Evolutionary conservation across 1,140 invertebrate genomes (phyloP).

Genomic region (Anastatus disparis): DNA sequence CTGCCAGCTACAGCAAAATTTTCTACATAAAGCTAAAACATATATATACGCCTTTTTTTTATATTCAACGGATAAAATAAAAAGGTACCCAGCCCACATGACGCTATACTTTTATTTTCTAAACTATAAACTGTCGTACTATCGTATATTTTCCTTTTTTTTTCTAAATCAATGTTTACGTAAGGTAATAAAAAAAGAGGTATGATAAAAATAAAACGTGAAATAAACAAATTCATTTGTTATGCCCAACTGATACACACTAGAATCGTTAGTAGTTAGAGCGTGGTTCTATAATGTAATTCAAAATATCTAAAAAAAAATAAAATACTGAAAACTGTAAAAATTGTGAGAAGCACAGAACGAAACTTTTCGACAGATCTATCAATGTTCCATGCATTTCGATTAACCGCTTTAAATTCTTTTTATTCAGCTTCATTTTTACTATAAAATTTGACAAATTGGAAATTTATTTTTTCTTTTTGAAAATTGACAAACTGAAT

Average conservation of each 20-base stretch:
- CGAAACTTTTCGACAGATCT: background rate
- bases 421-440: background rate
- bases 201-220: background rate
- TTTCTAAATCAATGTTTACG: background rate
- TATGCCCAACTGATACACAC: too few species aligned
- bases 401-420: background rate
- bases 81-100: too few species aligned
- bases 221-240: background rate
- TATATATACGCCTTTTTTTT: too few species aligned
- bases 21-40: too few species aligned
- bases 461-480: background rate
- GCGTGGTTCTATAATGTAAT: background rate
- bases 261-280: background rate
- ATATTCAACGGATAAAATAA: too few species aligned
- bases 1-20: too few species aligned
- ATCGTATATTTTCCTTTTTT: background rate
- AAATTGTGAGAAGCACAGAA: background rate
- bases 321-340: constrained; percentile 25
- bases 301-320: background rate
- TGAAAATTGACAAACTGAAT: background rate
- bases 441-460: background rate
- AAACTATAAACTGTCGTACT: too few species aligned
- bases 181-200: background rate
- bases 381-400: constrained; percentile 2
- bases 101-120: too few species aligned